Evolutionary conservation across 2,888 invertebrate species (phyloP).

Genomic region (Petrolisthes manimaculis): DNA sequence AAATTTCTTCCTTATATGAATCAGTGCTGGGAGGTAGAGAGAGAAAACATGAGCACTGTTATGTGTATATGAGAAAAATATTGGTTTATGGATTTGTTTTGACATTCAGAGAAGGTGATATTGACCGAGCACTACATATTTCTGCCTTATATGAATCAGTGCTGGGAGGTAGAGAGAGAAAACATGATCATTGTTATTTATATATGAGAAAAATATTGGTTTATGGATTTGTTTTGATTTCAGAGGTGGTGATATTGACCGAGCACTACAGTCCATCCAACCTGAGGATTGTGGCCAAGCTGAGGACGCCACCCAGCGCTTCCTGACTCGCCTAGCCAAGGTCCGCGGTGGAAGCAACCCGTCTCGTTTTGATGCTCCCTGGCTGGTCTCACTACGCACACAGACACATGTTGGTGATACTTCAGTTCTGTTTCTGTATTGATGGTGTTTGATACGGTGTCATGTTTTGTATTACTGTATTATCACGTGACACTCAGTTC

Average conservation of each 20-base stretch:
- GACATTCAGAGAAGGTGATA: too few relatives aligned
- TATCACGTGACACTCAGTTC: too few relatives aligned
- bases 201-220: not conserved
- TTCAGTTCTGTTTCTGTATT: too few relatives aligned
- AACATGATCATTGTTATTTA: not conserved
- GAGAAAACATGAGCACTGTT: too few relatives aligned
- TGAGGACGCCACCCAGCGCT: slow-evolving; percentile 35
- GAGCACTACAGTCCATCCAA: slow-evolving; percentile 15
- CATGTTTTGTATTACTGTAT: too few relatives aligned
- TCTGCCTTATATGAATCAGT: not conserved
- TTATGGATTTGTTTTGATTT: not conserved
- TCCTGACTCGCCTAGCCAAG: slow-evolving; percentile 51
- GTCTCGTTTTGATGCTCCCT: slow-evolving; percentile 48
- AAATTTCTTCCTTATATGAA: not conserved
- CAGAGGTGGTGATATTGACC: slow-evolving; percentile 1
- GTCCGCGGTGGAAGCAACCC: slow-evolving; percentile 43
- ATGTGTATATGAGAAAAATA: too few relatives aligned
- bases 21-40: too few relatives aligned
- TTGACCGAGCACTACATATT: slow-evolving; percentile 11
- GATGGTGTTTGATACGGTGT: too few relatives aligned
- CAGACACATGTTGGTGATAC: not conserved
- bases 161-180: not conserved
- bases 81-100: too few relatives aligned
- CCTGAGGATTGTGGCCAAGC: slow-evolving; percentile 17
- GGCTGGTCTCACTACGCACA: slow-evolving; percentile 59